Evolutionary conservation across 2,113 vertebrate species (phyloP), one percentile per base, ranked within the genome.

Genomic region (Brachirus orientalis): DNA sequence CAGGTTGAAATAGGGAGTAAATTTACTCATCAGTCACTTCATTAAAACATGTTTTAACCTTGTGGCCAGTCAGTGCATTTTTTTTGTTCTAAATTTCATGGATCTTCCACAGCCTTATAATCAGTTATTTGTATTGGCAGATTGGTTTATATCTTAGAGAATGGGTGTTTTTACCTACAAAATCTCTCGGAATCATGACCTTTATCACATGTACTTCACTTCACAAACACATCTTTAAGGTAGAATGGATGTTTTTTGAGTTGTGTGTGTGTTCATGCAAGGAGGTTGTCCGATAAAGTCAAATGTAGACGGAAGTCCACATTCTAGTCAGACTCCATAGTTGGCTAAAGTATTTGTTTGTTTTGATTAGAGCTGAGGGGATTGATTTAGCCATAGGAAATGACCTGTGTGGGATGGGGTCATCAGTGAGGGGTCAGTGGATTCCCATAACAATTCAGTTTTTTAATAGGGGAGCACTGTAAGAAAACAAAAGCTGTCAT

Each of bases 401-500:
- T 90, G 81, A 85, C 79, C 81, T 51, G 55, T 60, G 48, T 12
- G 38, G 69, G 62, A 36, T 18, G 52, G 74, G 79, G 62, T 80
- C 73, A 79, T 63, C 61, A 57, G 68, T 51, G 63, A 67, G 61
- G 50, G 88, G 86, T 90, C 89, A 77, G 13, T 53, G 54, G 36
- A 81, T 90, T 91, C 90, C 82, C 90, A 91, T 48, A 84, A 59
- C 60, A 72, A 81, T 28, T 12, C 10, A 13, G 19, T 72, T 62
- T 86, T 77, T 82, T 77, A 76, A 79, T 84, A 83, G 80, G 78
- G 63, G 3, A 14, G 20, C 41, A 7, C 45, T 47, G 1, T 28
- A 48, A 41, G 22, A 58, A 69, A 51, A 60, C 41, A 55, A 18
- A n/a, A 53, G 33, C 1, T 3, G 47, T 6, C 18, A 9, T 28